A percentile compares a stretch with the other conserved stretches of the same genome.
phyloP scores from a whole-genome alignment of 1,140 invertebrate species.

The Anthonomus grandis region DNA sequence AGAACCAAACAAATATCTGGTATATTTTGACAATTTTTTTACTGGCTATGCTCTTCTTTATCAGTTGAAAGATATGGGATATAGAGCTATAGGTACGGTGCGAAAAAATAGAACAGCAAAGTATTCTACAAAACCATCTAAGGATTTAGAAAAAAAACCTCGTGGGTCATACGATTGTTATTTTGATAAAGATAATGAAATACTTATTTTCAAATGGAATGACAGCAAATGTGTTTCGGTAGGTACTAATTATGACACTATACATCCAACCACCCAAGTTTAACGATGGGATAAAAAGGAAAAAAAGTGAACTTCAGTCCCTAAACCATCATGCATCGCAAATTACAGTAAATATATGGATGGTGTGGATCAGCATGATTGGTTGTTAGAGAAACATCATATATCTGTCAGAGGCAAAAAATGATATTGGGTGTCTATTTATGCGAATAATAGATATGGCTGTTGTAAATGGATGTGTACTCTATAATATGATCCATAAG shows the following conservation, averaged over 20 bases:
- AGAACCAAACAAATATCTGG: constrained; percentile 14
- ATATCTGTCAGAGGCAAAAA: too few species aligned
- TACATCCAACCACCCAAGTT: neutral
- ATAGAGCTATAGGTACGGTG: constrained; percentile 19
- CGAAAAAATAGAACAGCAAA: constrained; percentile 24
- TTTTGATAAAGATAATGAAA: neutral
- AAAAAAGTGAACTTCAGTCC: too few species aligned
- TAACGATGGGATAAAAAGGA: too few species aligned
- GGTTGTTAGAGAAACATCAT: too few species aligned
- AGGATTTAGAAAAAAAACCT: neutral
- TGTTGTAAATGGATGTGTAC: neutral
- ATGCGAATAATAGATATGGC: neutral
- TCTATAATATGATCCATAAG: neutral
- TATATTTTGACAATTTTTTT: constrained; percentile 39
- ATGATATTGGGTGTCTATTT: neutral
- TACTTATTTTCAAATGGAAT: neutral
- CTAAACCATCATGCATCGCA: too few species aligned
- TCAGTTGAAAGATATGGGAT: constrained; percentile 22
- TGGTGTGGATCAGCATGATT: too few species aligned
- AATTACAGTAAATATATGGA: too few species aligned
- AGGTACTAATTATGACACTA: neutral
- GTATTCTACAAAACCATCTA: constrained; percentile 7
- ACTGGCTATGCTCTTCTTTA: constrained; percentile 28
- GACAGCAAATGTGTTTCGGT: neutral
- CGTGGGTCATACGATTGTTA: neutral